Base-by-base conservation (phyloP, 2,888 invertebrate species). In the Abscondita cerata region DNA sequence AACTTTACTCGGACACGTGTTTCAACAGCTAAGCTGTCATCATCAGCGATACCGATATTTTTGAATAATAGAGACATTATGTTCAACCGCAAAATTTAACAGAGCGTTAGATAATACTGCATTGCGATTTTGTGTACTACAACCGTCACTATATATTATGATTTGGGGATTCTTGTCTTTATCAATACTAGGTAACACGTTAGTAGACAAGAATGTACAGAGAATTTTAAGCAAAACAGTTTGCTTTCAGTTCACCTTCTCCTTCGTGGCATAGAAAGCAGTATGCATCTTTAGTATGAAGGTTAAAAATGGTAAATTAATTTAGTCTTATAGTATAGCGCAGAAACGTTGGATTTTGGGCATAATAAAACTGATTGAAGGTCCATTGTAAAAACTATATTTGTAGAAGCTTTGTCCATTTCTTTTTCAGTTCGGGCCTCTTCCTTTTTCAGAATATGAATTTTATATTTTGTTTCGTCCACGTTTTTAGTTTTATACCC, bases 111-210 rank as follows among this genome's bases (percentile, higher is more conserved):
- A 36, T 44, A 69, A 9, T 15, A 61, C 36, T 6, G 19, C 38
- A 46, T 69, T 69, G 15, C 66, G 16, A 52, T 71, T 72, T 56
- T 72, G 70, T n/a, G n/a, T n/a, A n/a, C n/a, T n/a, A n/a, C n/a
- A n/a, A n/a, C n/a, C n/a, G n/a, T n/a, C n/a, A n/a, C 60, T 61
- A 51, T 46, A 70, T 11, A 70, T 56, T 13, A 66, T 54, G 13
- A 68, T 64, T n/a, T 36, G 3, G 3, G 3, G 36, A 36, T 36
- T 36, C 3, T 5, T n/a, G n/a, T n/a, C n/a, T n/a, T n/a, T 2
- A 36, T 5, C 11, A 36, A 36, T 2, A 9, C 11, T 36, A 5
- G 36, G 36, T 5, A 36, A 5, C 3, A 36, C 11, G 3, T 36
- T 12, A 36, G 36, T 36, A 44, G 4, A 13, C 11, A 18, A 13